These are phyloP conservation scores for Timandra comae DNA, from an alignment of 2,888 invertebrate genomes.

Conservation along the genomic window DNA sequence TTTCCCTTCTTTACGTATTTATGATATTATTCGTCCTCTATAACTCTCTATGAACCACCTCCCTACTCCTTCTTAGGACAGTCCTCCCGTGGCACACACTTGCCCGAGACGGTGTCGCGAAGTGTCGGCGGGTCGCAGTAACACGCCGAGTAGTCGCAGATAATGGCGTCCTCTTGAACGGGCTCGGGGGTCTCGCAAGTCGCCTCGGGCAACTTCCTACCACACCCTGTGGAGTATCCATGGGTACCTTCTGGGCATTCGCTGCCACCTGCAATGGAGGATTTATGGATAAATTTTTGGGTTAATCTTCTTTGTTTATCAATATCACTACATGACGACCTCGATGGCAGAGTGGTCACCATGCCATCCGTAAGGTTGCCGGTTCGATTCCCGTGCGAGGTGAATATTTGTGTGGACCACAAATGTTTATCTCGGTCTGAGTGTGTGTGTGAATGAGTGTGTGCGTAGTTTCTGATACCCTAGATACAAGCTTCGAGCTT, in stretches of 20 bases:
- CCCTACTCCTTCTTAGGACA: slow-evolving; percentile 36
- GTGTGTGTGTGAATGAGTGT: no score
- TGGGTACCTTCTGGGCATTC: slow-evolving; percentile 37
- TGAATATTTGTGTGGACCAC: no score
- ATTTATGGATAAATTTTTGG: background rate
- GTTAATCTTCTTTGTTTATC: background rate
- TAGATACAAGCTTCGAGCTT: no score
- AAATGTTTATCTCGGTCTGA: no score
- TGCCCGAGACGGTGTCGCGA: slow-evolving; percentile 27
- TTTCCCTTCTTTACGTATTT: no score
- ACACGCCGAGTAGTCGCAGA: slow-evolving; percentile 41
- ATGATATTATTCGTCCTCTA: no score
- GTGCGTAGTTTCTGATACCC: no score
- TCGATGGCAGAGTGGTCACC: no score
- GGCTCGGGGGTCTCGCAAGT: slow-evolving; percentile 44
- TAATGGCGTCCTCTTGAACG: slow-evolving; percentile 3
- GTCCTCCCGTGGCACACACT: slow-evolving; percentile 35
- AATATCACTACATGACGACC: no score
- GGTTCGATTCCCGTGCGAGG: no score
- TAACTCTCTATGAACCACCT: no score
- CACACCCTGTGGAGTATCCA: slow-evolving; percentile 35
- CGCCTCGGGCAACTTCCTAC: slow-evolving; percentile 31
- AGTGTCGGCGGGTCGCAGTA: slow-evolving; percentile 45
- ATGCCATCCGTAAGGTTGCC: no score
- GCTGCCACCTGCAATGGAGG: slow-evolving; percentile 21